Base-by-base conservation (phyloP, 2,113 vertebrate genomes). In the Rhinoptilus africanus region DNA sequence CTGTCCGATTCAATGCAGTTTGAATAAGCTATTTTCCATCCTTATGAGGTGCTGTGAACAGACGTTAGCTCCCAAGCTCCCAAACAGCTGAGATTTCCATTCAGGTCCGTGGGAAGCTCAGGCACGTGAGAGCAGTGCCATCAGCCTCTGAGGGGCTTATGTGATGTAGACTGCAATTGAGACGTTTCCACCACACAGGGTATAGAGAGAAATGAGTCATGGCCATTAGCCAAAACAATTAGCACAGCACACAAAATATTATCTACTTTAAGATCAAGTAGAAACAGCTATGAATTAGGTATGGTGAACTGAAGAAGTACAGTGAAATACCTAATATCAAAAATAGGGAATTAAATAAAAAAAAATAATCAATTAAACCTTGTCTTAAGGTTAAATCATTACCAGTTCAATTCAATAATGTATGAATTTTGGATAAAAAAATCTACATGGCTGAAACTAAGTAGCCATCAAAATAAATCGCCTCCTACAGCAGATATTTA, bases 101-200 rank as follows among this genome's bases (percentile, higher is more conserved):
- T 51, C 10, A 32, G 35, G 14, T 62, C 71, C 0, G 0, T 2
- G 8, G 50, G 66, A 69, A 85, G 17, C 14, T 83, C 50, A 51
- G 50, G 30, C 16, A 43, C 9, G 4, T 0, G 2, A 41, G 9
- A 37, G 32, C 0, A 0, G 45, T 69, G 50, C 30, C 63, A 43
- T 48, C 57, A 66, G 18, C 26, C 45, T 45, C 63, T 17, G 22
- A 62, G 10, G 24, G 39, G 80, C 41, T 22, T 9, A 4, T 0
- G 26, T 32, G 15, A 12, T 14, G 23, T 18, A 56, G 18, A 5
- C 2, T 60, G 45, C 35, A 17, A 1, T 3, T 34, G 50, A 14
- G 20, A 63, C 60, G 43, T 51, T 93, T 68, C 21, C 20, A 37
- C 6, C 5, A 72, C 5, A 3, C 0, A 6, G 5, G 2, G 8